Evolutionary conservation across 2,888 invertebrate genomes (phyloP), one percentile per base, ranked within the genome.

Genomic region (Heterodera filipjevi): DNA sequence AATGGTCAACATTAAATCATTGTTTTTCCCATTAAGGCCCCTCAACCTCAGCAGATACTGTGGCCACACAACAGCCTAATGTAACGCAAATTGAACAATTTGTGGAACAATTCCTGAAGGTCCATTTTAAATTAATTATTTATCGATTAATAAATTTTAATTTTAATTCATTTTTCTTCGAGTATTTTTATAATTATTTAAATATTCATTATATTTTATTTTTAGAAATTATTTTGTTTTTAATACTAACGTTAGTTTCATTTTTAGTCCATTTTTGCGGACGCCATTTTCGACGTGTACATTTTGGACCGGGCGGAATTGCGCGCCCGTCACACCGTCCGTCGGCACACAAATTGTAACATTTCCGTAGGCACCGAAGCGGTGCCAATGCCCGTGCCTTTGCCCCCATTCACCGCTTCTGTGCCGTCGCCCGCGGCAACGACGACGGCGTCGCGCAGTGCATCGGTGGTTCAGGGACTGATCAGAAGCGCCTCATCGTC

Each of bases 51-150:
- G 59, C 27, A 12, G 59, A 59, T 59, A 30, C 59, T 59, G 27
- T 59, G 27, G 59, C 3, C 10, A 27, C 12, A 27, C 1, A 44
- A 44, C 49, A 49, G 59, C 8, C 27, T 27, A 59, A n/a, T 27
- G 59, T 59, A 59, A 10, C 27, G 3, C 27, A 27, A 59, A 27
- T 59, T 27, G 80, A 85, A 86, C 39, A 77, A 81, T 82, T 33
- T 76, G 32, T 66, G 30, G 22, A 73, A 22, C 39, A 73, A 46
- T 73, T 44, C 10, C 72, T n/a, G 32, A 72, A 72, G 59, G 59
- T 32, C 19, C 8, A 30, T 78, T 46, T 70, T 78, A 32, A 64
- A 72, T 27, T 33, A 72, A 19, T 30, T 53, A n/a, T n/a, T n/a
- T n/a, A n/a, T n/a, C n/a, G n/a, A n/a, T 53, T 53, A 53, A 32